Evolutionary conservation across 1,140 invertebrate genomes (phyloP).

Genomic region (Philotrypesis tridentata): DNA sequence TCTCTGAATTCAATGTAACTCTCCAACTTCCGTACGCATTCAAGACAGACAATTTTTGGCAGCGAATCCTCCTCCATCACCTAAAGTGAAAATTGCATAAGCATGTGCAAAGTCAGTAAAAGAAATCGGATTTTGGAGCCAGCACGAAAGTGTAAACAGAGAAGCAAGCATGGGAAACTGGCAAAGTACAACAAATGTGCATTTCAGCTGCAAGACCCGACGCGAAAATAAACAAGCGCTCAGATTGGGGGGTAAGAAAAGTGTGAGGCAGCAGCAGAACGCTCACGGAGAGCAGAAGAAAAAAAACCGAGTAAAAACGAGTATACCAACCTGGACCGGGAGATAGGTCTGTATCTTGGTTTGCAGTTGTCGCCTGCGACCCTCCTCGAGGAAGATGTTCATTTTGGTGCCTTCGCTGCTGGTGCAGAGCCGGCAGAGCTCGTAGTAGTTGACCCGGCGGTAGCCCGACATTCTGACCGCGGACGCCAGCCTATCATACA

Average conservation of each 20-base stretch:
- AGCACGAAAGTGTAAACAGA: background rate
- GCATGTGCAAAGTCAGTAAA: constrained; percentile 5
- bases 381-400: constrained; percentile 80
- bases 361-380: constrained; percentile 77
- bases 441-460: constrained; percentile 81
- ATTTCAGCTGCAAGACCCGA: too few relatives aligned
- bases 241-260: background rate
- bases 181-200: too few relatives aligned
- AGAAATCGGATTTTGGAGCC: background rate
- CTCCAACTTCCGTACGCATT: constrained; percentile 79
- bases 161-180: background rate
- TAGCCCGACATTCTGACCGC: constrained; percentile 76
- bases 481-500: constrained; percentile 32
- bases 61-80: constrained; percentile 80
- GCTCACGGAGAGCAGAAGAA: background rate
- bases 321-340: constrained; percentile 76
- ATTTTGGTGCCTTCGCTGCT: constrained; percentile 79
- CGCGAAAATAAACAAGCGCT: background rate
- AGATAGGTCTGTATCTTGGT: constrained; percentile 80
- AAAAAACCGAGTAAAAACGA: background rate
- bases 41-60: constrained; percentile 81
- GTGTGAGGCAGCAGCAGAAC: background rate
- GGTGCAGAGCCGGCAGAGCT: constrained; percentile 81
- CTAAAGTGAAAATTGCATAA: constrained; percentile 69
- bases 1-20: constrained; percentile 78